Percentiles rank a stretch among this genome's conserved stretches.
Evolutionary conservation across 2,888 invertebrate species (phyloP).

Genomic region (Chymomyza procnemis): DNA sequence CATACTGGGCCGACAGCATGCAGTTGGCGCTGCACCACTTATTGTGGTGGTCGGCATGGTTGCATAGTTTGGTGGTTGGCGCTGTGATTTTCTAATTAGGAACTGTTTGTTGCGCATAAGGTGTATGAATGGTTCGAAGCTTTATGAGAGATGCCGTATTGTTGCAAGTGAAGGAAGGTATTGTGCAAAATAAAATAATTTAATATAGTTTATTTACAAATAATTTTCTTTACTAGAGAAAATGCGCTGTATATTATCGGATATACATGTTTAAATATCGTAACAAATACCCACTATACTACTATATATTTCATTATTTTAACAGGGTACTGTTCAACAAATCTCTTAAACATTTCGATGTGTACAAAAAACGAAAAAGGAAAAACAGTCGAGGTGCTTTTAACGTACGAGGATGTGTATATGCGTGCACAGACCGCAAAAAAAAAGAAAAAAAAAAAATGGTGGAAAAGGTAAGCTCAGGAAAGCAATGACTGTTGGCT

Average conservation of each 20-base stretch:
- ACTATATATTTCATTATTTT: slow-evolving; percentile 59
- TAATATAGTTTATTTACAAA: slow-evolving; percentile 39
- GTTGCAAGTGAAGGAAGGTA: too few relatives aligned
- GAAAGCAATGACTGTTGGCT: slow-evolving; percentile 27
- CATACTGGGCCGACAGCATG: slow-evolving; percentile 1
- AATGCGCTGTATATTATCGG: slow-evolving; percentile 52
- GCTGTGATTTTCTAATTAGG: slow-evolving; percentile 68
- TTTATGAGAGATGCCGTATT: too few relatives aligned
- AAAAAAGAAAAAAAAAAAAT: neutral
- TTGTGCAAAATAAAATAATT: neutral
- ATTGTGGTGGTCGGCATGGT: slow-evolving; percentile 15
- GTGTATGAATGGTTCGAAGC: slow-evolving; percentile 24
- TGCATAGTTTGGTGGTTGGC: neutral
- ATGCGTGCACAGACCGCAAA: neutral
- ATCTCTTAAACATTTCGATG: slow-evolving; percentile 30
- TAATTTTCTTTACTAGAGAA: slow-evolving; percentile 51
- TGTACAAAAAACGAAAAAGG: slow-evolving; percentile 17
- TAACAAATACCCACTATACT: slow-evolving; percentile 44
- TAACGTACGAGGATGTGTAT: slow-evolving; percentile 7
- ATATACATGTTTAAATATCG: slow-evolving; percentile 41
- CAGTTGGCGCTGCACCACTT: neutral
- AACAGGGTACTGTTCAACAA: slow-evolving; percentile 41
- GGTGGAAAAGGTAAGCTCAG: slow-evolving; percentile 44
- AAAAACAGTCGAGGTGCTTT: neutral
- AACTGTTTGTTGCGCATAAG: slow-evolving; percentile 52